Percentiles rank a stretch among this genome's conserved stretches.
These are phyloP conservation scores for Folsomia manolachei DNA, from an alignment of 2,888 invertebrate species.

Conservation along the genomic window DNA sequence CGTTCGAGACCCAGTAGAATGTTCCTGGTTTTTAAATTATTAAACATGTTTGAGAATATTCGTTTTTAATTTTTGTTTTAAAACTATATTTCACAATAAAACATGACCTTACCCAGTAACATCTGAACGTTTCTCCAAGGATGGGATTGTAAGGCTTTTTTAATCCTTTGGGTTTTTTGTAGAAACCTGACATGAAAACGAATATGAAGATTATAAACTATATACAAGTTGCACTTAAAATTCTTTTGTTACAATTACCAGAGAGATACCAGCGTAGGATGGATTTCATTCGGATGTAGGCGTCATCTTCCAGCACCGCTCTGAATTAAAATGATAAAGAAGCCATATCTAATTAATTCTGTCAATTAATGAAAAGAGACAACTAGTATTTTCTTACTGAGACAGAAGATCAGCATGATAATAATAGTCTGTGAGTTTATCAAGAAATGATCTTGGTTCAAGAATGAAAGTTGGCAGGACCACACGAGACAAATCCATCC, in stretches of 20 bases:
- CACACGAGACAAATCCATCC: slow-evolving; percentile 92
- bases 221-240: no score
- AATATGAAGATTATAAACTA: no score
- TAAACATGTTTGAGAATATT: background rate
- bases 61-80: background rate
- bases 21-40: slow-evolving; percentile 55
- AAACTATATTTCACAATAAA: background rate
- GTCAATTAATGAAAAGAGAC: background rate
- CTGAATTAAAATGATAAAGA: slow-evolving; percentile 56
- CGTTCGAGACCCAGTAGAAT: slow-evolving; percentile 76
- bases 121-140: slow-evolving; percentile 85
- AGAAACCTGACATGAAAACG: no score
- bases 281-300: slow-evolving; percentile 82
- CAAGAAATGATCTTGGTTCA: slow-evolving; percentile 88
- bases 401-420: slow-evolving; percentile 87
- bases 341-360: background rate
- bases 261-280: slow-evolving; percentile 89
- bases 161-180: slow-evolving; percentile 89
- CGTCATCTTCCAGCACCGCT: slow-evolving; percentile 79
- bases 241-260: no score
- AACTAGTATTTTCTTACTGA: slow-evolving; percentile 61
- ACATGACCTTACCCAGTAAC: slow-evolving; percentile 67
- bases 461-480: slow-evolving; percentile 91
- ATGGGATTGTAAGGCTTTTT: slow-evolving; percentile 97
- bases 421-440: slow-evolving; percentile 89